Evolutionary conservation across 2,797 vertebrate species (phyloP).

Genomic region (Protosalanx chinensis): DNA sequence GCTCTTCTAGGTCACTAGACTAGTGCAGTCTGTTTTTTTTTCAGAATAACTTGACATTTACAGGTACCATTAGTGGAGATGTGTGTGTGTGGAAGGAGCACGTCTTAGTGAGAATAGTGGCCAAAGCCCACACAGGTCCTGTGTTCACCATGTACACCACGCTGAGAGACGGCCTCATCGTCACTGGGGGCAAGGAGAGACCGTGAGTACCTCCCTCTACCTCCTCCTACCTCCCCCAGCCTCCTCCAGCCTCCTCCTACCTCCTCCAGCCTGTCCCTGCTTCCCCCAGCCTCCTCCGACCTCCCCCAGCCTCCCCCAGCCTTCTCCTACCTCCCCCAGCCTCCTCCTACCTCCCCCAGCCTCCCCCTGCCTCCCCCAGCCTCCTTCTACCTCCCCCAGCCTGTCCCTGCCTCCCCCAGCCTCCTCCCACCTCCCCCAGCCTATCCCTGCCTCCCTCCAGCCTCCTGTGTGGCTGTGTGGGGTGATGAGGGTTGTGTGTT

Average conservation of each 20-base stretch:
- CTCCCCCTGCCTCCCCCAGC: no score
- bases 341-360: no score
- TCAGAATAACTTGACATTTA: conserved; percentile 99
- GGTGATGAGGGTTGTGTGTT: conserved; percentile 28
- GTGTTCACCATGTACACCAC: conserved; percentile 99
- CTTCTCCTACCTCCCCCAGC: no score
- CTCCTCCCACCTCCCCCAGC: no score
- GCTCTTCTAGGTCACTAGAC: conserved; percentile 80
- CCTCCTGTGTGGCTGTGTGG: neutral
- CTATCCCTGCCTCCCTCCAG: no score
- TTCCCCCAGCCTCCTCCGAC: neutral
- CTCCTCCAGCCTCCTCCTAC: neutral
- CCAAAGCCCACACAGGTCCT: conserved; percentile 95
- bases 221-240: neutral
- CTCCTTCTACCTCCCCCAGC: neutral
- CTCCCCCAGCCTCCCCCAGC: neutral
- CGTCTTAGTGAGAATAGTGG: conserved; percentile 91
- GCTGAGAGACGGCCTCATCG: conserved; percentile 91
- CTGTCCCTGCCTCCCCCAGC: no score
- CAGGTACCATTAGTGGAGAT: conserved; percentile 99
- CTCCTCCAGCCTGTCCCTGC: neutral
- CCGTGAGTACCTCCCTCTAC: conserved; percentile 79
- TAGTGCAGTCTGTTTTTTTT: conserved; percentile 87
- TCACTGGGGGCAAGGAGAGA: conserved; percentile 97
- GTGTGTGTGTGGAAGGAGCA: conserved; percentile 99